Percentiles rank a stretch among this genome's conserved stretches.
phyloP scores from a whole-genome alignment of 2,797 vertebrate species.

The Cottoperca gobio region DNA sequence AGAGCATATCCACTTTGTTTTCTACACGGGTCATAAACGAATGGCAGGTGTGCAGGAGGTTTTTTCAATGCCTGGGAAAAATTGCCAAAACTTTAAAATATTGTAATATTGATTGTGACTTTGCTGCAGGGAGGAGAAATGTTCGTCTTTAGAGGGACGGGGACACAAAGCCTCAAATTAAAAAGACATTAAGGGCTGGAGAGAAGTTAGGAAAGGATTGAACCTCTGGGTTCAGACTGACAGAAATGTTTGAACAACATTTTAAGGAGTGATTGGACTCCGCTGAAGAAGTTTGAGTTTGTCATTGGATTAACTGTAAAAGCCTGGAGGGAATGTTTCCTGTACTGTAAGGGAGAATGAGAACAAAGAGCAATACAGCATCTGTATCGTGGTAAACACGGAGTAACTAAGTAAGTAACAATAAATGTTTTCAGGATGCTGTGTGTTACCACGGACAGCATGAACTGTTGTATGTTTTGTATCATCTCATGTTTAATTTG shows the following conservation, averaged over 20 bases:
- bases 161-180: neutral
- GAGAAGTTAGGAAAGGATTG: too few species aligned
- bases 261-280: conserved; percentile 16
- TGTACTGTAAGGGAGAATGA: neutral
- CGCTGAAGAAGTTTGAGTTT: neutral
- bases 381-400: neutral
- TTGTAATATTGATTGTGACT: neutral
- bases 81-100: neutral
- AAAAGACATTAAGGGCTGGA: neutral
- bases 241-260: conserved; percentile 1
- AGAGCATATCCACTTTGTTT: neutral
- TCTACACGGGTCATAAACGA: too few species aligned
- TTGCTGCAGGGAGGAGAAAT: neutral
- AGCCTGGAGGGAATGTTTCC: conserved; percentile 4
- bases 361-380: neutral
- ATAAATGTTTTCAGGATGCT: neutral
- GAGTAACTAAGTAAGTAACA: neutral
- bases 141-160: neutral
- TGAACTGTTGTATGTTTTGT: neutral
- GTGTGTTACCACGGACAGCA: neutral
- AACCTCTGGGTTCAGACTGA: neutral
- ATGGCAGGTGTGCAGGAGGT: neutral
- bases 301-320: neutral
- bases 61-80: neutral
- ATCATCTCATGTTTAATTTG: conserved; percentile 15